Evolutionary conservation across 30 jellyfish, hydroid and myxozoan species (phyloP).

Genomic region (Nemopilema nomurai): DNA sequence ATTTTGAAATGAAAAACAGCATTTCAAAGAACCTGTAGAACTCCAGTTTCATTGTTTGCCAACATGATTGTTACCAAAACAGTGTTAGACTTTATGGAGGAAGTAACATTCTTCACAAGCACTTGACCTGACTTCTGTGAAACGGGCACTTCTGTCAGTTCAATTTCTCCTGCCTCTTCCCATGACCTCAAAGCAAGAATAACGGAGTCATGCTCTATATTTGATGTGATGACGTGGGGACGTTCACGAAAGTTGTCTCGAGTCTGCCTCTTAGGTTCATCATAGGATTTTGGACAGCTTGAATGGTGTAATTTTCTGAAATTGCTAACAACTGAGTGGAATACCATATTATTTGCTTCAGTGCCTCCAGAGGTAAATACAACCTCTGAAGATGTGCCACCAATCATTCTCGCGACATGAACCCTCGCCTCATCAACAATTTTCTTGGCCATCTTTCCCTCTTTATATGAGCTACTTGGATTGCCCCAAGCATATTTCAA

Average conservation of each 20-base stretch:
- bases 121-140: constrained; percentile 79
- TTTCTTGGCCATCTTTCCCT: constrained; percentile 85
- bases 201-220: constrained; percentile 91
- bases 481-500: constrained; percentile 90
- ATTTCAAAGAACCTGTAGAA: constrained; percentile 68
- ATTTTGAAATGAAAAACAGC: background rate
- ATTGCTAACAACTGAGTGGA: constrained; percentile 35
- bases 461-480: constrained; percentile 91
- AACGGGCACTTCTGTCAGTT: constrained; percentile 71
- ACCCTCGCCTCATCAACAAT: constrained; percentile 69
- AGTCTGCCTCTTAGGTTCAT: background rate
- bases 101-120: constrained; percentile 40
- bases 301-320: background rate
- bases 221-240: constrained; percentile 79
- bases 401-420: constrained; percentile 72
- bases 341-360: constrained; percentile 84
- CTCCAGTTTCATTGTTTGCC: constrained; percentile 97
- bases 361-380: constrained; percentile 94
- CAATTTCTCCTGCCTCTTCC: constrained; percentile 36
- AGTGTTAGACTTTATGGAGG: constrained; percentile 60
- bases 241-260: background rate
- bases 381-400: constrained; percentile 57
- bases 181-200: constrained; percentile 47
- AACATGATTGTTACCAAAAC: constrained; percentile 79
- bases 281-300: too few species aligned